Conservation (phyloP, 2,113 vertebrate species). For the Scomber colias region DNA sequence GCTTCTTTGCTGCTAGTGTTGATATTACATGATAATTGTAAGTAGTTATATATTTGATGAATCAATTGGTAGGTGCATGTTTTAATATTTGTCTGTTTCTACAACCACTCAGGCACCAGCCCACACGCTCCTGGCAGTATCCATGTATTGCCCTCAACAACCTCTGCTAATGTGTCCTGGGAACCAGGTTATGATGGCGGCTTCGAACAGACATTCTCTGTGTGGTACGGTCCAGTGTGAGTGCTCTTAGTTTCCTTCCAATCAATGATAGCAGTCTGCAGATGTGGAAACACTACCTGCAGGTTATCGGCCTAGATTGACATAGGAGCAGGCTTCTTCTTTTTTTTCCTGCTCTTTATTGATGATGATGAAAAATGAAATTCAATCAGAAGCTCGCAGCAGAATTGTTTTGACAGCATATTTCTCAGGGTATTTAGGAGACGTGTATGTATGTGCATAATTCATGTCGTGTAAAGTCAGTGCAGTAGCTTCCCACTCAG, state of each 20-base stretch:
- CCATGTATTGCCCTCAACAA: slow-evolving; percentile 92
- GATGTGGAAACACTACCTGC: slow-evolving; percentile 31
- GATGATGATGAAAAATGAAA: slow-evolving; percentile 19
- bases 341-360: not conserved
- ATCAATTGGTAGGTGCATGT: slow-evolving; percentile 11
- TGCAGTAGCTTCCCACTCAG: slow-evolving; percentile 11
- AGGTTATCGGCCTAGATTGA: slow-evolving; percentile 2
- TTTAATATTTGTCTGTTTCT: slow-evolving; percentile 44
- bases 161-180: slow-evolving; percentile 98
- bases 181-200: slow-evolving; percentile 98
- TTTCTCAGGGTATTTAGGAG: slow-evolving; percentile 18
- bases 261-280: slow-evolving; percentile 35
- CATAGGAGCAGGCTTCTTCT: not conserved
- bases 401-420: slow-evolving; percentile 34
- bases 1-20: not conserved
- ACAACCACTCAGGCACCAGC: slow-evolving; percentile 91
- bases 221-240: slow-evolving; percentile 99
- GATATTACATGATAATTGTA: not conserved
- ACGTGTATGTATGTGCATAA: slow-evolving; percentile 23
- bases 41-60: slow-evolving; percentile 1
- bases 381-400: slow-evolving; percentile 12
- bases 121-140: slow-evolving; percentile 95
- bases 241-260: slow-evolving; percentile 82
- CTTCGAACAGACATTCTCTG: slow-evolving; percentile 99
- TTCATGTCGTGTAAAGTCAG: slow-evolving; percentile 39